Base-by-base conservation (phyloP, 2,113 vertebrate genomes). In the Reinhardtius hippoglossoides region DNA sequence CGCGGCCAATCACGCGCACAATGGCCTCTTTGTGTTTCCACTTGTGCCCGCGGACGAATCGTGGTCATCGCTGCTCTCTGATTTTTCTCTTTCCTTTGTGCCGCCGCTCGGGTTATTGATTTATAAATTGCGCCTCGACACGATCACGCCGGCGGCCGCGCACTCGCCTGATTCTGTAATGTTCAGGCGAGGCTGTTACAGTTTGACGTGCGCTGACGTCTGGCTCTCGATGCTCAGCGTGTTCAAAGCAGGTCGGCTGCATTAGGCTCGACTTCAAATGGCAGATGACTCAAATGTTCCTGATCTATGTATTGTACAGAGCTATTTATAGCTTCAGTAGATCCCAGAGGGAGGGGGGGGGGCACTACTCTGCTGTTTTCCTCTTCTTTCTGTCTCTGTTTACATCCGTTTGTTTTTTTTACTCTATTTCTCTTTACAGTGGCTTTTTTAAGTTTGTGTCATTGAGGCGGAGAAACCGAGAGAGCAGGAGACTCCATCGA, bases 231-330 rank as follows among this genome's bases (percentile, higher is more conserved):
- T 37, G 69, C 58, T 76, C 26, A 67, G 40, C 37, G 2, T 18
- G n/a, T 63, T 72, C 62, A 69, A 71, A 82, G 80, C 26, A 6
- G 3, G 4, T 10, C 66, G 16, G 24, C 64, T 68, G 76, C 82
- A 86, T 61, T 63, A 71, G 48, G 23, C 18, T 2, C 0, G 46
- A 73, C 79, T 76, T 88, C 71, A 78, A 85, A 82, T 57, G 57
- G 71, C 42, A 56, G 79, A 85, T 89, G 84, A 89, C 77, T 88
- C 83, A 87, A 85, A 82, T 79, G 74, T 82, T 69, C 74, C 71
- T 35, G 76, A 86, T 89, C 78, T 74, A 50, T 78, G 57, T 69
- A 52, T 76, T 72, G 35, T 68, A 73, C 23, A n/a, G 48, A 0
- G 69, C 31, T 78, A 86, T 89, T 84, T 81, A 76, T 82, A 85